Percentiles rank a stretch among this genome's conserved stretches.
phyloP scores from a whole-genome alignment of 2,888 invertebrate genomes.

The Macaria liturata region DNA sequence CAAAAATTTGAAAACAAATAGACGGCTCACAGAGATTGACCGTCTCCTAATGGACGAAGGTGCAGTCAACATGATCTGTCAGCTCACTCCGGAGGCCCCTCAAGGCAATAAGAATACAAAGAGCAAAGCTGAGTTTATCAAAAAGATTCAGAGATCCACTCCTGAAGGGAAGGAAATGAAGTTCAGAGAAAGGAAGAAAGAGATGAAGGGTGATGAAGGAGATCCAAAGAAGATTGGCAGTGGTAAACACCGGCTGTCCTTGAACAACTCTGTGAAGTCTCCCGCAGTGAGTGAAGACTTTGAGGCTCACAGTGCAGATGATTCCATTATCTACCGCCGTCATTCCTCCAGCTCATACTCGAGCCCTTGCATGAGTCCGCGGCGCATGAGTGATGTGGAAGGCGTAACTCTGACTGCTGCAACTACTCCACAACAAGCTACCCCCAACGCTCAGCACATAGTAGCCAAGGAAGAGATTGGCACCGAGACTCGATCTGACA shows the following conservation, averaged over 20 bases:
- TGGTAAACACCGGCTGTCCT: constrained; percentile 64
- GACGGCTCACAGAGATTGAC: constrained; percentile 88
- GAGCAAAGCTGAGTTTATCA: constrained; percentile 84
- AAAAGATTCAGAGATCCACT: constrained; percentile 81
- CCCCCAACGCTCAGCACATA: constrained; percentile 32
- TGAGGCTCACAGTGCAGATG: constrained; percentile 86
- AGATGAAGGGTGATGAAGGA: constrained; percentile 60
- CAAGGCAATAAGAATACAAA: constrained; percentile 78
- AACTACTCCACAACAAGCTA: constrained; percentile 24
- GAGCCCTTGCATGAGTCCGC: constrained; percentile 86
- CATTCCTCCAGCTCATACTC: constrained; percentile 94
- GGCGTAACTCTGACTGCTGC: constrained; percentile 41
- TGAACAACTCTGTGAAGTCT: constrained; percentile 73
- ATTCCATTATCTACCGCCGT: constrained; percentile 90
- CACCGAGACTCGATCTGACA: constrained; percentile 27
- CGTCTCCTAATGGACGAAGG: constrained; percentile 92
- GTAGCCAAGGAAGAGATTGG: constrained; percentile 23
- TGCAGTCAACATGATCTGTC: constrained; percentile 92
- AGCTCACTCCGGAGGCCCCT: constrained; percentile 85
- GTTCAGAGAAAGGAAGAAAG: constrained; percentile 80
- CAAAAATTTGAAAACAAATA: constrained; percentile 77
- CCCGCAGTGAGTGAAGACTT: constrained; percentile 85
- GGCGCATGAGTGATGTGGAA: constrained; percentile 83
- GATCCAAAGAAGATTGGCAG: constrained; percentile 64
- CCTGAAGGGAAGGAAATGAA: constrained; percentile 73